These are phyloP conservation scores for Deilephila porcellus DNA, from an alignment of 2,888 invertebrate genomes.

Conservation along the genomic window DNA sequence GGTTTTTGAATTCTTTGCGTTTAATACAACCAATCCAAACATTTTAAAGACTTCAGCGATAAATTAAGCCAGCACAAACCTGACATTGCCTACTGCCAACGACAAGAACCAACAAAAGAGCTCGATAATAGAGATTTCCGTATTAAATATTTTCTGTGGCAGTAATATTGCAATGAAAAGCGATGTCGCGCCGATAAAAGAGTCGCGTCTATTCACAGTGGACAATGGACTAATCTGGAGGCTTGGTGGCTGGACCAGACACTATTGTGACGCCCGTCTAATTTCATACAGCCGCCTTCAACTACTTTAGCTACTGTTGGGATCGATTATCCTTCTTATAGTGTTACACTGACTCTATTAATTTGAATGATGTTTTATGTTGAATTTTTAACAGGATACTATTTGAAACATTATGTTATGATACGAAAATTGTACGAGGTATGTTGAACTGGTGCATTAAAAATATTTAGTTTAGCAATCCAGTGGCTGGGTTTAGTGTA, in stretches of 20 bases:
- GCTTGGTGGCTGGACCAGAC: constrained; percentile 20
- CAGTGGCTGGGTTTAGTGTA: no score
- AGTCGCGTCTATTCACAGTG: constrained; percentile 47
- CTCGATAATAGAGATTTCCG: constrained; percentile 10
- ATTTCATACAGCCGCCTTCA: neutral
- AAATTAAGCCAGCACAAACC: neutral
- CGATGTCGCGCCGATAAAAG: constrained; percentile 49
- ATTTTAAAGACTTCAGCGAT: no score
- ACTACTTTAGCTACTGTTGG: neutral
- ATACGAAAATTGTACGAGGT: no score
- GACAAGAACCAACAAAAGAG: neutral
- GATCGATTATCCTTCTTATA: neutral
- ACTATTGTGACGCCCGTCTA: constrained; percentile 19
- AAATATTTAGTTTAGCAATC: no score
- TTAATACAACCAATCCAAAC: no score
- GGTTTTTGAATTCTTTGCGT: no score
- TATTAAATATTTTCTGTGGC: constrained; percentile 17
- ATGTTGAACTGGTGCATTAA: no score
- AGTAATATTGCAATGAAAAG: constrained; percentile 21
- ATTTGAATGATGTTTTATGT: no score
- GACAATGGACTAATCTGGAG: constrained; percentile 37
- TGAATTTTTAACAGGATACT: no score
- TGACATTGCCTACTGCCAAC: neutral
- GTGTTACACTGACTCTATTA: neutral
- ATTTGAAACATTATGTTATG: no score